Percentiles rank a stretch among this genome's conserved stretches.
phyloP scores from a whole-genome alignment of 2,797 vertebrate genomes.

The Tapera naevia region DNA sequence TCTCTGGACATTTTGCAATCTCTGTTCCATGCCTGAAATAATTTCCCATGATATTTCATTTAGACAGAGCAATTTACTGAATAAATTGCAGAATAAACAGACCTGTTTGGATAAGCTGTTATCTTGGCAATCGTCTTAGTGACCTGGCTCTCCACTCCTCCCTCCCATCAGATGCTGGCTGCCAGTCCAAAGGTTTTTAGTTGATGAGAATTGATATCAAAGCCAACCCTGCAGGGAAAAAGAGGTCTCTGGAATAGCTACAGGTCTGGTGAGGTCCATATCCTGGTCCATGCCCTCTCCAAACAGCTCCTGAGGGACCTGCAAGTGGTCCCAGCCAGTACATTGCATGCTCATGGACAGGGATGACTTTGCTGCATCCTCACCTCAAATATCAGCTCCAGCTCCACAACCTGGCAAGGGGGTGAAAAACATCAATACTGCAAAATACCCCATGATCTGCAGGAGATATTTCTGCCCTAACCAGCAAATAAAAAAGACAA shows the following conservation, averaged over 20 bases:
- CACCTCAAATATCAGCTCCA: neutral
- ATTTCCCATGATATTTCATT: neutral
- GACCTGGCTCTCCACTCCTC: neutral
- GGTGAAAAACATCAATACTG: neutral
- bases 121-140: neutral
- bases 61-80: neutral
- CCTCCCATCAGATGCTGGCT: neutral
- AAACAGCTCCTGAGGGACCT: neutral
- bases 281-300: neutral
- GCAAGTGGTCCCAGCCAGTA: neutral
- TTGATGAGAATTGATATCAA: neutral
- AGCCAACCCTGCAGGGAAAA: neutral
- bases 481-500: fast-evolving
- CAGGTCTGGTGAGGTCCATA: neutral
- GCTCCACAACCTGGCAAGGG: neutral
- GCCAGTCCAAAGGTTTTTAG: neutral
- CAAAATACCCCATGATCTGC: neutral
- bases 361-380: neutral
- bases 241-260: neutral
- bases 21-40: neutral
- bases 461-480: neutral
- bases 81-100: constrained; percentile 15
- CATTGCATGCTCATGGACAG: fast-evolving
- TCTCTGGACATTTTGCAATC: neutral
- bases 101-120: neutral